phyloP scores from a whole-genome alignment of 2,888 invertebrate genomes.

The Ophioninae sp. region DNA sequence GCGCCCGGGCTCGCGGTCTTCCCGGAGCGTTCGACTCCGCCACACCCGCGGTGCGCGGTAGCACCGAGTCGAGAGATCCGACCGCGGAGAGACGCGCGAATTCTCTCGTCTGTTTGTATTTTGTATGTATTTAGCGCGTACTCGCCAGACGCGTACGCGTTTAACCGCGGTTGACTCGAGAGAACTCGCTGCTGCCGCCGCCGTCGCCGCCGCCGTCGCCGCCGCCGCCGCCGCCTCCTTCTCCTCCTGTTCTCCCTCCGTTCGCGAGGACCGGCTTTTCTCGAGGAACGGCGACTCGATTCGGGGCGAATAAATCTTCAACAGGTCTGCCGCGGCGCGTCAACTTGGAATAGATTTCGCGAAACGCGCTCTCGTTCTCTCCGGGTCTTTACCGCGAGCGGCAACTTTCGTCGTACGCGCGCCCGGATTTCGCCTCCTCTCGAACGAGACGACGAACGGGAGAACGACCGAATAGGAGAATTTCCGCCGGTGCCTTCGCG shows the following conservation, averaged over 20 bases:
- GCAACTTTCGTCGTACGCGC: constrained; percentile 13
- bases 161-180: constrained; percentile 31
- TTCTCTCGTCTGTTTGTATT: constrained; percentile 34
- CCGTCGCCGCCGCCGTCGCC: too few relatives aligned
- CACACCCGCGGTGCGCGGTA: constrained; percentile 50
- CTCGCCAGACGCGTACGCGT: constrained; percentile 22
- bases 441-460: background rate
- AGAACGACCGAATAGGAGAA: constrained; percentile 28
- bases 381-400: constrained; percentile 11
- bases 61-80: constrained; percentile 29
- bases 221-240: constrained; percentile 27
- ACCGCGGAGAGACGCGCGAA: constrained; percentile 19
- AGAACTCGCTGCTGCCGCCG: too few relatives aligned
- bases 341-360: constrained; percentile 70
- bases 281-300: constrained; percentile 66
- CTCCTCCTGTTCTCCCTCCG: constrained; percentile 28
- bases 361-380: constrained; percentile 46
- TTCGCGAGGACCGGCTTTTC: constrained; percentile 17
- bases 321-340: constrained; percentile 73
- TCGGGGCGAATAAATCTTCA: constrained; percentile 75
- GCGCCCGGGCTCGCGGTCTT: background rate
- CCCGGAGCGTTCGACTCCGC: constrained; percentile 18
- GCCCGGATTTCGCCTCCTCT: constrained; percentile 3
- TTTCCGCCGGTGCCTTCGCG: too few relatives aligned
- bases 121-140: constrained; percentile 42